A percentile compares a stretch with the other conserved stretches of the same genome.
Evolutionary conservation across 2,797 vertebrate species (phyloP).

Genomic region (Etheostoma perlongum): DNA sequence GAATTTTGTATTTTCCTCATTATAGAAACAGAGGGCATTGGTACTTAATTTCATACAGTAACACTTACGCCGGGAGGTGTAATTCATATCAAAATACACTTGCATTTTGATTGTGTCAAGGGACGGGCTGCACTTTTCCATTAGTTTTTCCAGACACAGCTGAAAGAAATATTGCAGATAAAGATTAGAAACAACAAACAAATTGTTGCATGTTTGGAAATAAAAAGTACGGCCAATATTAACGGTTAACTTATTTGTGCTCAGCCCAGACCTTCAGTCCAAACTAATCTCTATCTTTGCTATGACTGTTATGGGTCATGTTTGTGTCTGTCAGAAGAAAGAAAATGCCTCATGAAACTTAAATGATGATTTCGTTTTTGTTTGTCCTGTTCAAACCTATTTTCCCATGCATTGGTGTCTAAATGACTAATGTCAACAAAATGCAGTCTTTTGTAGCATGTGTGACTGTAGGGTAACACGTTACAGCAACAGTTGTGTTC

Average conservation of each 20-base stretch:
- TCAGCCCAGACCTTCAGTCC: too few relatives aligned
- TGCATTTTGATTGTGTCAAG: slow-evolving; percentile 97
- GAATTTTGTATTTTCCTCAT: neutral
- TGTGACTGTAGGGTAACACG: too few relatives aligned
- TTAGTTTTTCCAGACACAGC: slow-evolving; percentile 89
- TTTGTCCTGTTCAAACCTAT: too few relatives aligned
- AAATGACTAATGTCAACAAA: too few relatives aligned
- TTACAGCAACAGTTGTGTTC: too few relatives aligned
- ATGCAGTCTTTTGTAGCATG: too few relatives aligned
- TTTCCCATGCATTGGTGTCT: too few relatives aligned
- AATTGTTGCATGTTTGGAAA: neutral
- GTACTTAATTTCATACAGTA: neutral
- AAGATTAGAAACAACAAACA: slow-evolving; percentile 1
- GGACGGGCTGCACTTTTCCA: slow-evolving; percentile 87
- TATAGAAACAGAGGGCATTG: neutral
- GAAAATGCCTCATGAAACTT: too few relatives aligned
- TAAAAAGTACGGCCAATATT: neutral
- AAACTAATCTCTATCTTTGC: too few relatives aligned
- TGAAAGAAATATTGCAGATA: slow-evolving; percentile 58
- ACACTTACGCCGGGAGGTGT: slow-evolving; percentile 88
- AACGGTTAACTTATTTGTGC: neutral
- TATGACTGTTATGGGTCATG: too few relatives aligned
- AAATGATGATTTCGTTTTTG: too few relatives aligned
- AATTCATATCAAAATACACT: slow-evolving; percentile 92
- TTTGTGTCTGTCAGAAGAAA: too few relatives aligned